phyloP scores from a whole-genome alignment of 2,888 invertebrate species.

The Ophraella communa region DNA sequence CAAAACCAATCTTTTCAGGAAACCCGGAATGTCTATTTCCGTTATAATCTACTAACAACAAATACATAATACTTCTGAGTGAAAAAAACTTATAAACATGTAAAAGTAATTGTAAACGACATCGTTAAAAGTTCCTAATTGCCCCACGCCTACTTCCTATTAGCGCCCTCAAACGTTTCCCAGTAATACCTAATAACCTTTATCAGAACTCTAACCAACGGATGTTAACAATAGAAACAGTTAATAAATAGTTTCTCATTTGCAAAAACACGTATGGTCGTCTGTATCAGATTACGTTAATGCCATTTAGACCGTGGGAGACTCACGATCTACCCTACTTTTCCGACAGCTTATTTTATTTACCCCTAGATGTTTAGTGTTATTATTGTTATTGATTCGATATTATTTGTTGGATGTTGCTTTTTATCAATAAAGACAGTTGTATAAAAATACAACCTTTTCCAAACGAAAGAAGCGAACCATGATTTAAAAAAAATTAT shows the following conservation, averaged over 20 bases:
- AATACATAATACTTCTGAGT: background rate
- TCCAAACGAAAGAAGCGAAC: no score
- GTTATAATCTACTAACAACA: background rate
- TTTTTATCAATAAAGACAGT: no score
- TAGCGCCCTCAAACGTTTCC: slow-evolving; percentile 29
- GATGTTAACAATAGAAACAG: slow-evolving; percentile 47
- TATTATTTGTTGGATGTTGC: background rate
- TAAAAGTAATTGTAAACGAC: slow-evolving; percentile 18
- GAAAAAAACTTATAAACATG: slow-evolving; percentile 1
- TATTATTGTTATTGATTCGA: slow-evolving; percentile 44
- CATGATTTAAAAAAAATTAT: no score
- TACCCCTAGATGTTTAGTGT: slow-evolving; percentile 46
- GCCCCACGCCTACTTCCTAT: slow-evolving; percentile 32
- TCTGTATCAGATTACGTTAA: slow-evolving; percentile 58
- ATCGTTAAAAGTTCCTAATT: slow-evolving; percentile 33
- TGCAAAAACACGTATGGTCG: slow-evolving; percentile 57
- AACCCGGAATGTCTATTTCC: background rate
- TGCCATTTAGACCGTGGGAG: slow-evolving; percentile 54
- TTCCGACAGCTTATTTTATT: slow-evolving; percentile 34
- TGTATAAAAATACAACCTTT: no score
- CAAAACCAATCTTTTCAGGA: background rate
- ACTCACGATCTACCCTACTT: slow-evolving; percentile 41
- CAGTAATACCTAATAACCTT: slow-evolving; percentile 29
- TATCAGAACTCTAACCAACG: slow-evolving; percentile 35
- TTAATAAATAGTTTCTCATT: slow-evolving; percentile 59